Conservation (phyloP, 2,797 vertebrate genomes). For the Ptychadena robeensis region DNA sequence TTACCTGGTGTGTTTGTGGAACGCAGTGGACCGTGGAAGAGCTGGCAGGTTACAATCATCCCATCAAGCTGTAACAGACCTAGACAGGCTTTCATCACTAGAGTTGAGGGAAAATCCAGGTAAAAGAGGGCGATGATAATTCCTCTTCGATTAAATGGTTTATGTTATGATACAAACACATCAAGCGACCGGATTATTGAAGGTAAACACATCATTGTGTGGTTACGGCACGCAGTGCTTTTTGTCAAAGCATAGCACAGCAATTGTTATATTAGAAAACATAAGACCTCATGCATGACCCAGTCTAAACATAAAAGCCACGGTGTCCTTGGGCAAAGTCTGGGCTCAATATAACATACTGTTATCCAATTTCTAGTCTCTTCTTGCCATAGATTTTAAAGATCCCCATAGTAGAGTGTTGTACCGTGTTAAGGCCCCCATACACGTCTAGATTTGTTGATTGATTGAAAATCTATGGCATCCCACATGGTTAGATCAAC, state of each 20-base stretch:
- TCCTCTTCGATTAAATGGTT: conserved; percentile 5
- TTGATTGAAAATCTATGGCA: too few species aligned
- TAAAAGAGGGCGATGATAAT: background rate
- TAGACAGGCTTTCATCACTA: background rate
- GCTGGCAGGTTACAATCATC: conserved; percentile 47
- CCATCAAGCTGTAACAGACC: conserved; percentile 15
- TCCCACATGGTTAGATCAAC: too few species aligned
- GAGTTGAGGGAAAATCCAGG: background rate
- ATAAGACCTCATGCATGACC: background rate
- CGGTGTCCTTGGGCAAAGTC: background rate
- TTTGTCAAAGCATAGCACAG: too few species aligned
- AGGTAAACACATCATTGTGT: background rate
- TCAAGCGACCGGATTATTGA: background rate
- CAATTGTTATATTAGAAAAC: background rate
- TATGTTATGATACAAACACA: conserved; percentile 12
- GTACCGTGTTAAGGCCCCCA: too few species aligned
- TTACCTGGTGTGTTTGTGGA: conserved; percentile 44
- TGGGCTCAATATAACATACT: too few species aligned
- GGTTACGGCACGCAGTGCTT: background rate
- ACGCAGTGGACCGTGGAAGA: conserved; percentile 34
- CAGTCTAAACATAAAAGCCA: background rate
- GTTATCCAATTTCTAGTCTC: background rate
- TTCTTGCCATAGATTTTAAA: too few species aligned
- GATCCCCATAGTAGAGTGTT: too few species aligned
- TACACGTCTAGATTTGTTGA: too few species aligned